Conservation (phyloP, 2,888 invertebrate genomes). For the Polyommatus iphigenia region DNA sequence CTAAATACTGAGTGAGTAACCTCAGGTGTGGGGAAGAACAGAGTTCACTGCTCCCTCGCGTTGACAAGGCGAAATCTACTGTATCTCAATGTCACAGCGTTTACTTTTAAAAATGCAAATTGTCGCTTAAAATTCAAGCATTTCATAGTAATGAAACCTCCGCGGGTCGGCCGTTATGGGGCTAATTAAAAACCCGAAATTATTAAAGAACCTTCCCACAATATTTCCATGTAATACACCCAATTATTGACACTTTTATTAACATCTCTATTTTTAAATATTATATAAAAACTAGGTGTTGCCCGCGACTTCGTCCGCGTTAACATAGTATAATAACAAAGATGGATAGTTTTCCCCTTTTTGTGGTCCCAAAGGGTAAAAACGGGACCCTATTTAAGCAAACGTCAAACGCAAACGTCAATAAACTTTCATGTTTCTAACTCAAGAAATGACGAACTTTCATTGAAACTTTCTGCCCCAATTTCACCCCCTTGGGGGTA, state of each 20-base stretch:
- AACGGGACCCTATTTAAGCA: no score
- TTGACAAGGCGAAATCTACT: constrained; percentile 53
- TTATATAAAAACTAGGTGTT: no score
- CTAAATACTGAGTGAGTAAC: constrained; percentile 71
- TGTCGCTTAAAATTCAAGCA: constrained; percentile 20
- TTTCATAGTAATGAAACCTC: constrained; percentile 17
- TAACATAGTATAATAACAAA: no score
- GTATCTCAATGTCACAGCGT: constrained; percentile 46
- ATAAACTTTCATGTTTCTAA: no score
- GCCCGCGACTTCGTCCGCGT: no score
- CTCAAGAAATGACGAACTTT: no score
- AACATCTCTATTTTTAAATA: no score
- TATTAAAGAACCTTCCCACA: background rate
- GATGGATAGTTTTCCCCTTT: no score
- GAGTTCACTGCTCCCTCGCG: constrained; percentile 75
- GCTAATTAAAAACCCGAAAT: constrained; percentile 13
- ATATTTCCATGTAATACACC: constrained; percentile 28
- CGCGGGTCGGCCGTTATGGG: background rate
- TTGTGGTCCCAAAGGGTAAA: no score
- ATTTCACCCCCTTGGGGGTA: no score
- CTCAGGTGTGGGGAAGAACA: constrained; percentile 70
- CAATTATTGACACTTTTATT: background rate
- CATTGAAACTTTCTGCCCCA: no score
- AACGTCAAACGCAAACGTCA: no score
- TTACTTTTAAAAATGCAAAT: constrained; percentile 42